Evolutionary conservation across 1,140 invertebrate species (phyloP), one percentile per base, ranked within the genome.

Genomic region (Medauroidea extradentata): DNA sequence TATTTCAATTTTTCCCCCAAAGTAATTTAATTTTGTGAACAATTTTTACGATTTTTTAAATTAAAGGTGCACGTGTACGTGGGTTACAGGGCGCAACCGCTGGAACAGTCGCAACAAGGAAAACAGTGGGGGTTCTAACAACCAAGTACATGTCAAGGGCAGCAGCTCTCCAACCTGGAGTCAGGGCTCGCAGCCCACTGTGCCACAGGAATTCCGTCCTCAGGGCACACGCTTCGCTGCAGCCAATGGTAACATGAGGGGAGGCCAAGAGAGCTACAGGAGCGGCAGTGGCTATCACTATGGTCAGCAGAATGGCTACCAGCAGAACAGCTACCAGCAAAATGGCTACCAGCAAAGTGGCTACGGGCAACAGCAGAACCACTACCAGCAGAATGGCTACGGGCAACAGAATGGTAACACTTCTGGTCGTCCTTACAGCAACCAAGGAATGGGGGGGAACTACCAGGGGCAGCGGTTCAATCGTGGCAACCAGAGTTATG

Each of bases 401-500:
- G 18, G 29, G 11, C 27, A 24, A 24, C 56, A 57, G 27, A 50
- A 46, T 24, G 53, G 56, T n/a, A 50, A 34, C 23, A 14, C n/a
- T 24, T 34, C 44, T 18, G 29, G 63, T 52, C 48, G 67, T 61
- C 55, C 62, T 61, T 67, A 60, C 61, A 62, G 66, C 64, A 62
- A 72, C 72, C 57, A 65, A 68, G 59, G 56, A n/a, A 27, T 34
- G n/a, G 24, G 56, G 24, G 53, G 53, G n/a, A 25, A 25, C 25
- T 57, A 57, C 42, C 56, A 57, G 38, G 44, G 44, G 5, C 70
- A 66, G 51, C 71, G 72, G 65, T 68, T 73, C 68, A 67, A 71
- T 60, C 54, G 57, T 50, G 63, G 67, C 42, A 44, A 48, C 27
- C 59, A 61, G 19, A 56, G 58, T 7, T 68, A 50, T 18, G 52